Evolutionary conservation across 2,888 invertebrate species (phyloP), one percentile per base, ranked within the genome.

Genomic region (Noctua janthina): DNA sequence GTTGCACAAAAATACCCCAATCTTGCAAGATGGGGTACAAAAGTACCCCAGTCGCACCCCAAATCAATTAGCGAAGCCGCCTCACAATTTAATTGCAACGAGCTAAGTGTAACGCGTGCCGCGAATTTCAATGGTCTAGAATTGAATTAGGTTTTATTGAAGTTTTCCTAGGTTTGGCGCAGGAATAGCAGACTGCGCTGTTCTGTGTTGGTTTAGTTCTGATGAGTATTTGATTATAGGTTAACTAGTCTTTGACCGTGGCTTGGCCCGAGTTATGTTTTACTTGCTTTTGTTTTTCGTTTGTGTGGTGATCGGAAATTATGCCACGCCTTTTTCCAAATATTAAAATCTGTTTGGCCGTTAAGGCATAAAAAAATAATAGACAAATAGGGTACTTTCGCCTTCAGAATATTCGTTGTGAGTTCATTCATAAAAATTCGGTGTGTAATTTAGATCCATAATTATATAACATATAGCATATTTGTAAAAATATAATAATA

Each of bases 81-180:
- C 84, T 86, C 87, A 78, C 90, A 88, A 91, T 91, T 92, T 92
- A 92, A 92, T 93, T 93, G 92, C 92, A 89, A 76, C 87, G 74
- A 89, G 90, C 82, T 90, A 90, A 92, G 90, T 91, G 91, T 80
- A 84, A 59, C 78, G 74, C 90, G 89, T 87, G 91, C 87, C 39
- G 70, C 81, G 92, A 91, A 93, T 93, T 91, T 92, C 92, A 93
- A 92, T 91, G 79, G 64, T 46, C 46, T 54, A 62, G 85, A 85
- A 89, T 89, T 88, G 80, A 89, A 89, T 89, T 87, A 85, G 85
- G 87, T 85, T 79, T 87, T 82, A 84, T 84, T 85, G 79, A 84
- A 84, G 79, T 82, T 87, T 56, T 54, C 35, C 66, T 67, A 15
- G 64, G 15, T 29, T 67, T 71, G 76, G 72, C 43, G 77, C 17